Conservation (phyloP, 2,888 invertebrate genomes). For the Horisme vitalbata region DNA sequence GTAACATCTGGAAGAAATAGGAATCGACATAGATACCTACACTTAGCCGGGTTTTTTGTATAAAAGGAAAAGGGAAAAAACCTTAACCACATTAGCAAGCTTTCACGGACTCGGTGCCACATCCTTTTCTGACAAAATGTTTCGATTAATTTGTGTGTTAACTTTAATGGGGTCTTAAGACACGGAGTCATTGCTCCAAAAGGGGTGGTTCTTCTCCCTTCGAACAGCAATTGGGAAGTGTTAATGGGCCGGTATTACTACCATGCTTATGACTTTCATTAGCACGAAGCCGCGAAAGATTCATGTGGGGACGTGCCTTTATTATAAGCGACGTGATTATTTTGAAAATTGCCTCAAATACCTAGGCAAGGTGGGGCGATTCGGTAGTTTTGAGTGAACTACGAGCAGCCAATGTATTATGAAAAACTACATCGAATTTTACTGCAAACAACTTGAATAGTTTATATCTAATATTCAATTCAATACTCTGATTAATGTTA, state of each 20-base stretch:
- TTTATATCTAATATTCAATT: no score
- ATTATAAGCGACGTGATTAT: conserved; percentile 74
- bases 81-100: no score
- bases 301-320: conserved; percentile 75
- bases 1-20: no score
- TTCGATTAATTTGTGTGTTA: conserved; percentile 64
- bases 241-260: conserved; percentile 71
- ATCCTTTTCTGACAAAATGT: conserved; percentile 35
- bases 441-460: no score
- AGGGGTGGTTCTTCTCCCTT: conserved; percentile 65
- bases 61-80: no score
- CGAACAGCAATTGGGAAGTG: conserved; percentile 67
- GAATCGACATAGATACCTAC: no score
- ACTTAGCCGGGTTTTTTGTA: no score
- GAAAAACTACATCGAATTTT: background rate
- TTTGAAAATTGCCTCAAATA: conserved; percentile 63
- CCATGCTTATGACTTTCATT: conserved; percentile 78
- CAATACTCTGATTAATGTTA: no score
- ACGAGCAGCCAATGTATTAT: no score
- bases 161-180: conserved; percentile 65
- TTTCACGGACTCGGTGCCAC: background rate
- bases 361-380: conserved; percentile 22
- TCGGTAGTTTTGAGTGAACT: background rate
- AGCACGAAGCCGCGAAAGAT: conserved; percentile 72
- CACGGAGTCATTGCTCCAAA: conserved; percentile 45